Evolutionary conservation across 1,140 invertebrate genomes (phyloP), one percentile per base, ranked within the genome.

Genomic region (Aphidius gifuensis): DNA sequence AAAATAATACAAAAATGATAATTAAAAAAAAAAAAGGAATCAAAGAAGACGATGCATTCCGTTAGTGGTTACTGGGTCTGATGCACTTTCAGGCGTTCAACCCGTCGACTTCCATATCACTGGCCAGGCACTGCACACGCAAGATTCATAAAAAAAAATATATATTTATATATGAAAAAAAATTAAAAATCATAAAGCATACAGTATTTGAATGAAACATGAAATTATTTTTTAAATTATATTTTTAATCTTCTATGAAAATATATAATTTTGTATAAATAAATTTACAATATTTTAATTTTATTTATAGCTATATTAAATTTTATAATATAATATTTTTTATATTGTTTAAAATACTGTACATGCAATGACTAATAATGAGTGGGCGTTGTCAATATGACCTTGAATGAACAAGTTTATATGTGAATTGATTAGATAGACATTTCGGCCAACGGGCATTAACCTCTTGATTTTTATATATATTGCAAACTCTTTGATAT

Each of bases 21-120:
- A 23, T 23, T 23, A 23, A 23, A 23, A 23, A 23, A 23, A 23
- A 23, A 23, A 23, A 23, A 2, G 23, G 23, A 23, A 23, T 23
- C 23, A 23, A 23, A 23, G 42, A 53, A 50, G 40, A 59, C 23
- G 53, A 51, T 64, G 57, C 66, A 69, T 70, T 74, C 73, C 71
- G 73, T 74, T 73, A 72, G 69, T 66, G 68, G 66, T 72, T 72
- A 74, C 68, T 66, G 68, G 70, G 68, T 74, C 74, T 70, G 68
- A 54, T 73, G 72, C 71, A 69, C 71, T 72, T 66, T 42, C 61
- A 72, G 71, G 71, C 72, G 68, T 76, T 74, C 72, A 76, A 73
- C 74, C 67, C 71, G 67, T 62, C 62, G 67, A 68, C 66, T 60
- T 23, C n/a, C 23, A 23, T 23, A 23, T 23, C 62, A 47, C 57